A percentile compares a stretch with the other conserved stretches of the same genome.
Evolutionary conservation across 2,888 invertebrate species (phyloP).

Genomic region (Spodoptera picta): DNA sequence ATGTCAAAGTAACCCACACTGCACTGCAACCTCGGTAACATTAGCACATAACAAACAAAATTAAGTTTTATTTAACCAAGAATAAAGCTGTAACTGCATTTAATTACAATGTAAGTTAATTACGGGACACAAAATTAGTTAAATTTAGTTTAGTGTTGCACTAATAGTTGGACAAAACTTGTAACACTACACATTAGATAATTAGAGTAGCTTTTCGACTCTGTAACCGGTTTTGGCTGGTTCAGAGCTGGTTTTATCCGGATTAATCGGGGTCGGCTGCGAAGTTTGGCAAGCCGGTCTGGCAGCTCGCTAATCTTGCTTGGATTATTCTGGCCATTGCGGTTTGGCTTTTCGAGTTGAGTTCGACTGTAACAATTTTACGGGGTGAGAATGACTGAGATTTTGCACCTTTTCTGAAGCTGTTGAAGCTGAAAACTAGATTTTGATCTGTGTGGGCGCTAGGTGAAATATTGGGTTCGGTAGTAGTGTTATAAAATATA

Average conservation of each 20-base stretch:
- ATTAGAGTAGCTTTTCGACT: slow-evolving; percentile 54
- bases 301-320: slow-evolving; percentile 55
- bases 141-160: slow-evolving; percentile 11
- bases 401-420: not conserved
- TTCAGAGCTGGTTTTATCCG: slow-evolving; percentile 54
- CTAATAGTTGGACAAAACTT: slow-evolving; percentile 28
- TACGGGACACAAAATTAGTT: slow-evolving; percentile 7
- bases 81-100: not conserved
- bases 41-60: no score
- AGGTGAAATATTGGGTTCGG: no score
- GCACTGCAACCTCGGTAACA: no score
- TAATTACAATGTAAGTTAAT: slow-evolving; percentile 2
- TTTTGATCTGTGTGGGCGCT: no score
- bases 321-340: slow-evolving; percentile 49
- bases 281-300: slow-evolving; percentile 52
- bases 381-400: slow-evolving; percentile 19
- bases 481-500: no score
- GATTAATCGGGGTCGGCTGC: slow-evolving; percentile 55
- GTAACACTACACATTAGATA: slow-evolving; percentile 41
- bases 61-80: not conserved
- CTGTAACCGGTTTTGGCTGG: slow-evolving; percentile 56
- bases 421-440: no score
- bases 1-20: no score
- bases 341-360: slow-evolving; percentile 36
- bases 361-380: slow-evolving; percentile 20